Base-by-base conservation (phyloP, 2,888 invertebrate genomes). In the Scotopteryx bipunctaria region DNA sequence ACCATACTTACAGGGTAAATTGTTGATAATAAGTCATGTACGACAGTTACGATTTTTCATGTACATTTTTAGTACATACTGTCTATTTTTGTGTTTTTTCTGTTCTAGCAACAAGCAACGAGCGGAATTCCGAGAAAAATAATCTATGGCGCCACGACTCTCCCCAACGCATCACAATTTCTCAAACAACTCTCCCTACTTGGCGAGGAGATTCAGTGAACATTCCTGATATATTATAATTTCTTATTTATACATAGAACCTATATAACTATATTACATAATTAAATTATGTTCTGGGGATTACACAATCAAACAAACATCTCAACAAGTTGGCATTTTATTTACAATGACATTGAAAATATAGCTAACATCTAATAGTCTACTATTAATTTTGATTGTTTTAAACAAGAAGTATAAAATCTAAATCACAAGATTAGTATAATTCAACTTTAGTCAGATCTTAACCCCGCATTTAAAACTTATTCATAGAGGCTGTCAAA, bases 161-260 rank as follows among this genome's bases (percentile, higher is more conserved):
- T 99, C 56, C 95, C 96, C 61, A 99, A 97, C 89, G 98, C 99
- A 3, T 94, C 94, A 65, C 98, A 98, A 78, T 99, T 99, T 86
- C 91, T 99, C 55, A 96, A 96, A 83, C 99, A 99, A 86, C 91
- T 97, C 19, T 94, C 95, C n/a, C 91, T 94, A 17, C 82, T 96
- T 57, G 95, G 96, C 33, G 93, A 94, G 73, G 95, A 96, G 79
- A 92, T 94, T 58, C 91, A 92, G 63, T 87, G 75, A 83, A 81
- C 86, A 84, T 86, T 87, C 86, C 83, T 47, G 51, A n/a, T n/a
- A n/a, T n/a, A n/a, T n/a, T n/a, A 36, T 52, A 44, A 61, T 60
- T 64, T 48, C 55, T 58, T 50, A 52, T 40, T 46, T 52, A 46
- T 46, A 55, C 61, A 41, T 58, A 57, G 51, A 64, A 59, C 49